Conservation (phyloP, 2,797 vertebrate species). For the Ceyx erithaca region DNA sequence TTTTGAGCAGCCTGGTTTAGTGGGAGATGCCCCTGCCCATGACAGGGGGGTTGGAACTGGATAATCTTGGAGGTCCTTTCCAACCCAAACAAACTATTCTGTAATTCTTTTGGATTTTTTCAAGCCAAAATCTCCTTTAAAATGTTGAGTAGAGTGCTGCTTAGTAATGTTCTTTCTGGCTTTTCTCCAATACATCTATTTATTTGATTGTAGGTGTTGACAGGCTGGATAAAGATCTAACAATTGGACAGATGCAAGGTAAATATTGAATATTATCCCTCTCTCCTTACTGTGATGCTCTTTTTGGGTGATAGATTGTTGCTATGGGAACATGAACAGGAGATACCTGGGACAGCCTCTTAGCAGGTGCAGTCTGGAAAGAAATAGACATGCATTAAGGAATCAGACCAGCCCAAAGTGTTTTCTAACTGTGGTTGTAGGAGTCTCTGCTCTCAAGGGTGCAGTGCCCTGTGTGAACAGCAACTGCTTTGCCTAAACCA, state of each 20-base stretch:
- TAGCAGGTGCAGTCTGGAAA: background rate
- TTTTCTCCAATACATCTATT: background rate
- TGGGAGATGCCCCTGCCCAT: too few relatives aligned
- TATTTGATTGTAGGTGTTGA: slow-evolving; percentile 88
- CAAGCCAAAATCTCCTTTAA: background rate
- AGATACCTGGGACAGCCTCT: background rate
- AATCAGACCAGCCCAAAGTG: background rate
- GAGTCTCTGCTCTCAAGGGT: background rate
- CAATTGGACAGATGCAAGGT: slow-evolving; percentile 99
- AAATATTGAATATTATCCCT: slow-evolving; percentile 11
- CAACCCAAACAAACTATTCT: too few relatives aligned
- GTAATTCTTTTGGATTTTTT: background rate
- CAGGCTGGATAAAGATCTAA: slow-evolving; percentile 98
- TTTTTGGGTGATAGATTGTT: background rate
- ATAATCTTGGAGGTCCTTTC: too few relatives aligned
- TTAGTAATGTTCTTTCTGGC: background rate
- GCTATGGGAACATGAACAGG: accelerated
- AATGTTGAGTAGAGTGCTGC: background rate
- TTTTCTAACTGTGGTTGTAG: background rate
- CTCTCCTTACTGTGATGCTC: background rate
- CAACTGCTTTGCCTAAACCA: background rate
- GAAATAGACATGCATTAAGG: background rate
- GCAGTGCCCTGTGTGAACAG: background rate
- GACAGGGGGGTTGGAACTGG: too few relatives aligned
- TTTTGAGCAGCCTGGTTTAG: too few relatives aligned